Evolutionary conservation across 2,113 vertebrate genomes (phyloP).

Genomic region (Anhinga anhinga): DNA sequence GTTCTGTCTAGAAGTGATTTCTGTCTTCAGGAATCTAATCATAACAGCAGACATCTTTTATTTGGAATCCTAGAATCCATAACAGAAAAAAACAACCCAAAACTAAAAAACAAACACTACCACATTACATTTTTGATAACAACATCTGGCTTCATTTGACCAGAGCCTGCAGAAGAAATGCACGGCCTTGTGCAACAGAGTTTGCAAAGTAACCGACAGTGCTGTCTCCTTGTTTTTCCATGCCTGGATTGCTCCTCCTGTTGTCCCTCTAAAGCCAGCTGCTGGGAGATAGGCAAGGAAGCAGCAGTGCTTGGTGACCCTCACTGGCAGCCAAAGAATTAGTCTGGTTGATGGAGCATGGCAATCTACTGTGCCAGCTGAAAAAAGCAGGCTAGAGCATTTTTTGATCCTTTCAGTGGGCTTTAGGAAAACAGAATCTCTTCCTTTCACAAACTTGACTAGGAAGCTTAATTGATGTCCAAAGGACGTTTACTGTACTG

Average conservation of each 20-base stretch:
- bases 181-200: neutral
- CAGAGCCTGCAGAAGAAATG: neutral
- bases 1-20: neutral
- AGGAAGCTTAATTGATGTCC: neutral
- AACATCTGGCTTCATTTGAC: neutral
- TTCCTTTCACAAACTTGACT: neutral
- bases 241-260: neutral
- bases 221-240: neutral
- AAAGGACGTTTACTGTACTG: neutral
- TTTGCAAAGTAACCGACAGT: neutral
- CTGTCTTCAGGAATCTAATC: neutral
- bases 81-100: neutral
- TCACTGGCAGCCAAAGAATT: constrained; percentile 22
- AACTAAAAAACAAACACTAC: neutral
- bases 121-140: neutral
- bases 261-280: neutral
- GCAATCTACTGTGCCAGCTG: neutral
- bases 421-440: neutral
- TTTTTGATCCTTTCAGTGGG: neutral
- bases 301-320: constrained; percentile 61
- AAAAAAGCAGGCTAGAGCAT: neutral
- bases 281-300: neutral
- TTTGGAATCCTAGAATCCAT: neutral
- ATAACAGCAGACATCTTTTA: neutral
- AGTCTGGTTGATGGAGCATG: neutral